These are phyloP conservation scores for Alentia gelatinosa DNA, from an alignment of 2,888 invertebrate genomes.

Conservation along the genomic window DNA sequence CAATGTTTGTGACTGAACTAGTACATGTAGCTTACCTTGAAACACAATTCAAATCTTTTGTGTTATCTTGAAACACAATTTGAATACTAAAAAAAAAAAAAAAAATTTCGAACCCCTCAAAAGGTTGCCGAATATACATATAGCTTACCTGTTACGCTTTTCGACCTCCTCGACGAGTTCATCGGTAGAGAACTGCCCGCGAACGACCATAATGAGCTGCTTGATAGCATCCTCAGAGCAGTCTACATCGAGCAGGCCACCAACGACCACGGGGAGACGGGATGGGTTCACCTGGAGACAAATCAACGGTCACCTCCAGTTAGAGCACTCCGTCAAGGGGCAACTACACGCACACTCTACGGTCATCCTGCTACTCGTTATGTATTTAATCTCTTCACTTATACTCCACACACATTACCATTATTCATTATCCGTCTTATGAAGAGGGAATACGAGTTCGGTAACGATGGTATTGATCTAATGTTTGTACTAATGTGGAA, in stretches of 20 bases:
- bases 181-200: slow-evolving; percentile 97
- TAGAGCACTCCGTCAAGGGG: not conserved
- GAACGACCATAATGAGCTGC: slow-evolving; percentile 97
- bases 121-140: not conserved
- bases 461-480: too few species aligned
- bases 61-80: not conserved
- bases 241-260: slow-evolving; percentile 98
- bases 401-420: too few species aligned
- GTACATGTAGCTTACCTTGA: too few species aligned
- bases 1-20: too few species aligned
- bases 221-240: slow-evolving; percentile 99
- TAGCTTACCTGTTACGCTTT: slow-evolving; percentile 82
- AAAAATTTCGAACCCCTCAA: not conserved
- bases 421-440: too few species aligned
- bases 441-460: too few species aligned
- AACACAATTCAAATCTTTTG: not conserved
- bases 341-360: not conserved
- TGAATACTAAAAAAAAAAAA: too few species aligned
- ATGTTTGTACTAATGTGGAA: too few species aligned
- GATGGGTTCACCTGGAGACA: slow-evolving; percentile 93
- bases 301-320: not conserved
- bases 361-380: too few species aligned
- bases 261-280: slow-evolving; percentile 97
- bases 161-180: slow-evolving; percentile 96
- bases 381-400: too few species aligned